These are phyloP conservation scores for Euproctis similis DNA, from an alignment of 2,888 invertebrate genomes.

Conservation along the genomic window DNA sequence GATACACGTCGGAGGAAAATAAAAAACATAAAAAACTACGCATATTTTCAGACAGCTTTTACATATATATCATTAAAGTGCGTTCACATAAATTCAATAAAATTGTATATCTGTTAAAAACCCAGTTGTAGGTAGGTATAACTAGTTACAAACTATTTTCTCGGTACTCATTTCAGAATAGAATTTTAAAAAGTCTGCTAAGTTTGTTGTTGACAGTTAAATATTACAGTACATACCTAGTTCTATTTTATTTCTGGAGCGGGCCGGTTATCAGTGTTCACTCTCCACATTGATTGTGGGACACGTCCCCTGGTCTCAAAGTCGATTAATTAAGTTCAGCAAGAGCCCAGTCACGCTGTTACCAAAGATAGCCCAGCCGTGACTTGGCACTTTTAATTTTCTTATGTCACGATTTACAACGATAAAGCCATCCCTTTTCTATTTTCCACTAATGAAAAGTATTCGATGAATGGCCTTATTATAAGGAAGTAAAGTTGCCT, in stretches of 20 bases:
- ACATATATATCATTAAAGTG: too few relatives aligned
- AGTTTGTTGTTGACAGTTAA: too few relatives aligned
- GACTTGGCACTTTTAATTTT: constrained; percentile 70
- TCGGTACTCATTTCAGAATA: too few relatives aligned
- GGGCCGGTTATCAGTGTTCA: constrained; percentile 6
- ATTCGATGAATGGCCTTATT: constrained; percentile 68
- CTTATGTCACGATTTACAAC: constrained; percentile 64
- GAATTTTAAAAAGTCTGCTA: too few relatives aligned
- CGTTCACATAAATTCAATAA: too few relatives aligned
- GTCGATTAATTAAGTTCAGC: constrained; percentile 66
- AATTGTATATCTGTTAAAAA: too few relatives aligned
- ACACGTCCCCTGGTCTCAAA: constrained; percentile 34
- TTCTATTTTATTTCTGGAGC: constrained; percentile 14
- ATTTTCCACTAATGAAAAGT: constrained; percentile 50
- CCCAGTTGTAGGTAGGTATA: too few relatives aligned
- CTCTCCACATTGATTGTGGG: constrained; percentile 18
- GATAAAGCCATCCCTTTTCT: constrained; percentile 53
- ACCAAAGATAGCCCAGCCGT: constrained; percentile 58
- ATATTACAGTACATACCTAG: too few relatives aligned
- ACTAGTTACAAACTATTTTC: too few relatives aligned
- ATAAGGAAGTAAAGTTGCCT: constrained; percentile 63
- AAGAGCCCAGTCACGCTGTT: constrained; percentile 62
- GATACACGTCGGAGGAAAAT: too few relatives aligned
- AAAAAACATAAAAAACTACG: too few relatives aligned
- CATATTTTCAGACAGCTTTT: too few relatives aligned